Conservation (phyloP, 2,888 invertebrate species). For the Chloroclystis v-ata region DNA sequence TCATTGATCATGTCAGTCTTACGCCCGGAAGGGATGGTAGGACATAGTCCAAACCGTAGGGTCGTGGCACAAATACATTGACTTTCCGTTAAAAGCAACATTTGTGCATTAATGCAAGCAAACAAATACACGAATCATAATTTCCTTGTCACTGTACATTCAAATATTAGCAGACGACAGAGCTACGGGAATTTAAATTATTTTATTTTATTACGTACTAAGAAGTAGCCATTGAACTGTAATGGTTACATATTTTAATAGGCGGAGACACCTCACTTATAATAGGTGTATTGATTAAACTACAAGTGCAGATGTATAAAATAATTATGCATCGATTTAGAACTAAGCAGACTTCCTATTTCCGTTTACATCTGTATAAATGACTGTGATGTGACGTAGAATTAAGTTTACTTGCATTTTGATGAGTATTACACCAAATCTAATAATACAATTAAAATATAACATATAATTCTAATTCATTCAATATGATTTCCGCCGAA, state of each 20-base stretch:
- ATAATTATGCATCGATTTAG: slow-evolving; percentile 71
- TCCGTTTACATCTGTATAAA: slow-evolving; percentile 41
- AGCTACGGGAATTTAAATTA: slow-evolving; percentile 54
- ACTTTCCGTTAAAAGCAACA: slow-evolving; percentile 28
- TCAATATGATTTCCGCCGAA: background rate
- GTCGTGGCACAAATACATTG: slow-evolving; percentile 37
- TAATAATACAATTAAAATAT: slow-evolving; percentile 29
- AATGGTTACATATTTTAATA: slow-evolving; percentile 75
- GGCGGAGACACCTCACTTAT: slow-evolving; percentile 76
- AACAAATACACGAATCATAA: slow-evolving; percentile 26
- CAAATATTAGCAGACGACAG: slow-evolving; percentile 34
- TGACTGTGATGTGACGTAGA: slow-evolving; percentile 69
- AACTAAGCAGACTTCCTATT: slow-evolving; percentile 64
- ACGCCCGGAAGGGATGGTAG: slow-evolving; percentile 48
- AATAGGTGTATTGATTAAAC: slow-evolving; percentile 73
- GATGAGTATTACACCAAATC: slow-evolving; percentile 58
- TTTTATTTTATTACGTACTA: slow-evolving; percentile 69
- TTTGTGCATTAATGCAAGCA: slow-evolving; percentile 29
- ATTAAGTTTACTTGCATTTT: slow-evolving; percentile 47
- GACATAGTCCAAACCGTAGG: slow-evolving; percentile 33
- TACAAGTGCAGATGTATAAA: slow-evolving; percentile 74
- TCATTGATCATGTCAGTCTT: slow-evolving; percentile 62
- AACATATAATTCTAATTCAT: slow-evolving; percentile 25
- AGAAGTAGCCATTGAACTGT: slow-evolving; percentile 70
- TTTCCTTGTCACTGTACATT: slow-evolving; percentile 38